phyloP scores from a whole-genome alignment of 2,888 invertebrate species.

The Danaus chrysippus region DNA sequence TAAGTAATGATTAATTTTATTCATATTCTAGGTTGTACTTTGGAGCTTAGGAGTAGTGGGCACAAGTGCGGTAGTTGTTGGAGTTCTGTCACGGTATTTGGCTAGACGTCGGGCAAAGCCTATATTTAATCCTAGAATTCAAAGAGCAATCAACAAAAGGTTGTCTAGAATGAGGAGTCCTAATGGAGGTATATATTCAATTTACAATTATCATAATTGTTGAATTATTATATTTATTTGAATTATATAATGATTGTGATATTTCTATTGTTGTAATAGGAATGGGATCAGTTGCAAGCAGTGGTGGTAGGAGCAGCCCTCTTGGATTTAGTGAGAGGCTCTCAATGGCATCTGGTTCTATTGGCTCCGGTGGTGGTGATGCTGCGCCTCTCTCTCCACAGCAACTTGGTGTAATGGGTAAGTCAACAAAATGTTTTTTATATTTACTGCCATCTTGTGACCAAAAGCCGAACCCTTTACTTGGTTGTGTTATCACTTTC shows the following conservation, averaged over 20 bases:
- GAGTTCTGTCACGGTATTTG: constrained; percentile 88
- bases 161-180: constrained; percentile 84
- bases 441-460: constrained; percentile 38
- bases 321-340: constrained; percentile 81
- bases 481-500: background rate
- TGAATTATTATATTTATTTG: background rate
- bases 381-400: constrained; percentile 88
- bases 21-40: constrained; percentile 79
- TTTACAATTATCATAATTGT: background rate
- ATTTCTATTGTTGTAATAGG: constrained; percentile 45
- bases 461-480: constrained; percentile 24
- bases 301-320: constrained; percentile 82
- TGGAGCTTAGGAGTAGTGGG: constrained; percentile 84
- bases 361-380: constrained; percentile 77
- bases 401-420: constrained; percentile 93
- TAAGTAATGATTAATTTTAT: constrained; percentile 6
- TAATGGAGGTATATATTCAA: constrained; percentile 72
- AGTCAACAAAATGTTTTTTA: constrained; percentile 56
- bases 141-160: constrained; percentile 77
- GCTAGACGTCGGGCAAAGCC: constrained; percentile 84
- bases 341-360: constrained; percentile 84
- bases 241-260: constrained; percentile 6
- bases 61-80: constrained; percentile 88
- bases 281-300: constrained; percentile 83
- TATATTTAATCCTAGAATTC: constrained; percentile 79